A percentile compares a stretch with the other conserved stretches of the same genome.
Conservation (phyloP, 1,140 invertebrate species). For the Eurosta solidaginis region DNA sequence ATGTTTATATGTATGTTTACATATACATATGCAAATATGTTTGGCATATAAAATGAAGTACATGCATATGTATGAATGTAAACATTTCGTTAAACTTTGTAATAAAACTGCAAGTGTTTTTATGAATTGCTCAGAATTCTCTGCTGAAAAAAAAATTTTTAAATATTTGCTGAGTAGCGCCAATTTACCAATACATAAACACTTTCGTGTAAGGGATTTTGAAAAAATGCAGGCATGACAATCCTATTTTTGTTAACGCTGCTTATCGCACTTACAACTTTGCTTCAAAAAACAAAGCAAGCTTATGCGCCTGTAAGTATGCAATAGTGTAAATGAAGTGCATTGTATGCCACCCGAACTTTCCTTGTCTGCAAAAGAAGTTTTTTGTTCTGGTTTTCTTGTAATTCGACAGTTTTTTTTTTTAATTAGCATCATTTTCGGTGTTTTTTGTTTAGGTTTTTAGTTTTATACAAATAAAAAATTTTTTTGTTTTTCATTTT, state of each 20-base stretch:
- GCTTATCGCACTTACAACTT: too few relatives aligned
- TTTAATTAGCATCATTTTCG: conserved; percentile 13
- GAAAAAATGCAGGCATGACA: too few relatives aligned
- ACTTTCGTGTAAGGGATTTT: too few relatives aligned
- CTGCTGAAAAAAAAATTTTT: not conserved
- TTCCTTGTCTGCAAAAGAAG: not conserved
- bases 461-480: not conserved
- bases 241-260: too few relatives aligned
- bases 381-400: not conserved
- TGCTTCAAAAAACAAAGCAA: not conserved
- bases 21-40: not conserved
- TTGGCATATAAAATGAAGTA: not conserved
- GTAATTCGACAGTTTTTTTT: too few relatives aligned
- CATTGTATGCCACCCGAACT: not conserved
- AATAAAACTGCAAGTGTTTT: conserved; percentile 9
- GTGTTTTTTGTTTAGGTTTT: not conserved
- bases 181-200: too few relatives aligned
- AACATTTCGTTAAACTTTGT: not conserved
- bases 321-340: not conserved
- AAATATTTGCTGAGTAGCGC: not conserved
- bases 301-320: not conserved
- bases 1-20: not conserved
- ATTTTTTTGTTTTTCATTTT: not conserved
- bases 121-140: not conserved
- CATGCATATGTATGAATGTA: not conserved